Conservation (phyloP, 2,797 vertebrate species). For the Bucorvus abyssinicus region DNA sequence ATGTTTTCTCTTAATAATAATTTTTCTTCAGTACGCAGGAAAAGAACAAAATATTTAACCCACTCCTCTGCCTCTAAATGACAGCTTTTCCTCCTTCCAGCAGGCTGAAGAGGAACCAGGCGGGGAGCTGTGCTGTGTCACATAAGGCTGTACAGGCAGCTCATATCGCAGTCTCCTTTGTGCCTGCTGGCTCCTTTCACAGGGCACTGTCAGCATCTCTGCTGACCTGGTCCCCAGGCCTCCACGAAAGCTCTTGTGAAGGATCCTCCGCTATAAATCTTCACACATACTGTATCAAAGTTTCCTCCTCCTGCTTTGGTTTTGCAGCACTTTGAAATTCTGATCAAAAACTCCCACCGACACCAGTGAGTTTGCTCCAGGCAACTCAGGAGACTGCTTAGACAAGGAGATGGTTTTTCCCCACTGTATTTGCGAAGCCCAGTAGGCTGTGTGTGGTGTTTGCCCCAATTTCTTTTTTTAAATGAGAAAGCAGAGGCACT, state of each 20-base stretch:
- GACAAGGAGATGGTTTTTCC: not conserved
- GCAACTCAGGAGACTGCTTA: not conserved
- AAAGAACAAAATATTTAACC: constrained; percentile 3
- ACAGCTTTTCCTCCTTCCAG: not conserved
- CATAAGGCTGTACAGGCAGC: not conserved
- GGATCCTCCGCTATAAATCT: not conserved
- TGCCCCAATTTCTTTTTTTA: not conserved
- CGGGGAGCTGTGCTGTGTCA: not conserved
- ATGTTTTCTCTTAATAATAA: not conserved
- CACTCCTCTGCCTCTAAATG: not conserved
- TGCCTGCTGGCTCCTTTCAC: not conserved
- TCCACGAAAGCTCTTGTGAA: not conserved
- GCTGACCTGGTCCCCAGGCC: not conserved
- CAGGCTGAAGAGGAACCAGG: not conserved
- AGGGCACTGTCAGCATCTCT: not conserved
- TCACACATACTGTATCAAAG: not conserved
- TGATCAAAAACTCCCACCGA: not conserved
- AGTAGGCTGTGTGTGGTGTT: not conserved
- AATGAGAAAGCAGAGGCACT: not conserved
- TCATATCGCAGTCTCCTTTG: not conserved
- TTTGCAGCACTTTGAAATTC: not conserved
- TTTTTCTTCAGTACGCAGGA: not conserved
- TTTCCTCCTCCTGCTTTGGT: not conserved
- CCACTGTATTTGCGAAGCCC: not conserved
- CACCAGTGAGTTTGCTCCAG: not conserved